Percentiles rank a stretch among this genome's conserved stretches.
These are phyloP conservation scores for Melolontha melolontha DNA, from an alignment of 2,888 invertebrate species.

Conservation along the genomic window DNA sequence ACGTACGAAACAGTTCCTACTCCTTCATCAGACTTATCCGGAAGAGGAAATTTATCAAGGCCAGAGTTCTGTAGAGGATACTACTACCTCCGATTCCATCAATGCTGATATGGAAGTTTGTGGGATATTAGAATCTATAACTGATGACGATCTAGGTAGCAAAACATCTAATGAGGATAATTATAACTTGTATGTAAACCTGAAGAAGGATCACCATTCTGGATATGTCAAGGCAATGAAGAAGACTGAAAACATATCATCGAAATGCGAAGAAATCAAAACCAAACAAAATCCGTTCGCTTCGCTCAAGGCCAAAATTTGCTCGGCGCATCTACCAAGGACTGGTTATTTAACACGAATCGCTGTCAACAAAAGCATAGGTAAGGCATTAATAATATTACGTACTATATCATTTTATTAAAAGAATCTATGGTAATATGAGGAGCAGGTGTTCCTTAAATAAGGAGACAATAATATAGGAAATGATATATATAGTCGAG, in stretches of 20 bases:
- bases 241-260: conserved; percentile 63
- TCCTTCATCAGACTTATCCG: conserved; percentile 60
- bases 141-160: conserved; percentile 57
- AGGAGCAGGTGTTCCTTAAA: too few species aligned
- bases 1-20: conserved; percentile 60
- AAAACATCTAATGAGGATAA: conserved; percentile 56
- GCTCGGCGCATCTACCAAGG: conserved; percentile 65
- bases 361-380: conserved; percentile 65
- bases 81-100: conserved; percentile 67
- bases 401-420: too few species aligned
- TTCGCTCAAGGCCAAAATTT: conserved; percentile 64
- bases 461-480: too few species aligned
- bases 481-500: too few species aligned
- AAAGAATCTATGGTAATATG: neutral
- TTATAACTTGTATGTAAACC: conserved; percentile 47
- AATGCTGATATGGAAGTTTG: conserved; percentile 68
- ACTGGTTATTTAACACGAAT: conserved; percentile 63
- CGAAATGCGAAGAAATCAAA: conserved; percentile 59
- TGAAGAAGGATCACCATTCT: conserved; percentile 45
- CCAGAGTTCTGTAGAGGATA: conserved; percentile 66
- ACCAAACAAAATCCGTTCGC: conserved; percentile 62
- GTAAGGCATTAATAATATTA: conserved; percentile 56
- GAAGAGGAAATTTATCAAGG: conserved; percentile 64
- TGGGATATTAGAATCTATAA: conserved; percentile 63
- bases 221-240: conserved; percentile 49